Conservation (phyloP, 2,113 vertebrate genomes). For the Dipodomys merriami region DNA sequence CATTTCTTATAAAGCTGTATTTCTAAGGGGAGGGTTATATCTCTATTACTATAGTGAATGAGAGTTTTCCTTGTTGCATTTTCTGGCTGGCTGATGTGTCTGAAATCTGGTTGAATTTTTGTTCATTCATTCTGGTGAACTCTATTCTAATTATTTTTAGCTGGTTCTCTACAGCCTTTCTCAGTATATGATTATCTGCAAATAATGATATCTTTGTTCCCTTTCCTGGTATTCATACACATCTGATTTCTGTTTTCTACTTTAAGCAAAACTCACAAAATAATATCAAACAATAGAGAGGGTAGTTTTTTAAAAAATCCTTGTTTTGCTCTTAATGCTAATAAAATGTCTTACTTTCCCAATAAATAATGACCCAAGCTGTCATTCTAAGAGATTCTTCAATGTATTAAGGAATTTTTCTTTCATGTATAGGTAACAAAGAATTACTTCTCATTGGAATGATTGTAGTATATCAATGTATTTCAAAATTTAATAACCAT, state of each 20-base stretch:
- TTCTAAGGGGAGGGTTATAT: constrained; percentile 46
- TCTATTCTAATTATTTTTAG: constrained; percentile 57
- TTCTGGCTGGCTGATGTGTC: constrained; percentile 35
- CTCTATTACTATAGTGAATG: constrained; percentile 18
- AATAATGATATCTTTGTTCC: constrained; percentile 41
- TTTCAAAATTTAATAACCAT: constrained; percentile 45
- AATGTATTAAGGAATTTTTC: constrained; percentile 32
- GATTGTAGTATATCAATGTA: not conserved
- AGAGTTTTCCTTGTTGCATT: constrained; percentile 45
- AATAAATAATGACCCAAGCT: not conserved
- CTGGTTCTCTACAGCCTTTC: constrained; percentile 34
- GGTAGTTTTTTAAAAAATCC: not conserved
- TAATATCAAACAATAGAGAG: constrained; percentile 15
- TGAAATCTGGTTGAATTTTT: constrained; percentile 13
- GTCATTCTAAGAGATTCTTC: not conserved
- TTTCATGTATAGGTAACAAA: not conserved
- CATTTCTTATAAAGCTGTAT: constrained; percentile 62
- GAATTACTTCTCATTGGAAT: constrained; percentile 4
- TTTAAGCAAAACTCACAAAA: constrained; percentile 24
- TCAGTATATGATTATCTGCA: not conserved
- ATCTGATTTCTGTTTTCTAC: constrained; percentile 40
- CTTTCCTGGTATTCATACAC: constrained; percentile 20
- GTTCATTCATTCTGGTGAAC: constrained; percentile 57
- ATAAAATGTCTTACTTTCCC: constrained; percentile 41
- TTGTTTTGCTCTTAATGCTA: not conserved